phyloP scores from a whole-genome alignment of 2,797 vertebrate genomes.

The Rhinella marina region DNA sequence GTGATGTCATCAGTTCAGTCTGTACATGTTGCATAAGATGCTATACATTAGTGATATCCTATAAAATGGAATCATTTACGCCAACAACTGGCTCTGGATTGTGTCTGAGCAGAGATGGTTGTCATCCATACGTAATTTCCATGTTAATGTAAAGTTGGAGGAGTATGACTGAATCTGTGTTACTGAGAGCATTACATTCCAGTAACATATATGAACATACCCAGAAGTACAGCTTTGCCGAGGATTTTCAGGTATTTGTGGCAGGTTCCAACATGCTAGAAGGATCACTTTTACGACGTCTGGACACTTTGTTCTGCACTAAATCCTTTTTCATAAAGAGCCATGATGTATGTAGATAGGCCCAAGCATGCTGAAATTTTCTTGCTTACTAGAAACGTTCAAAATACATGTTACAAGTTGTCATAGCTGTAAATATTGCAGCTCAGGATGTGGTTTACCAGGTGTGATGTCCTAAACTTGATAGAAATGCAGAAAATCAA shows the following conservation, averaged over 20 bases:
- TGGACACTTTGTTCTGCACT: constrained; percentile 34
- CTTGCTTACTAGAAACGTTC: constrained; percentile 26
- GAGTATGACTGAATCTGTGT: not conserved
- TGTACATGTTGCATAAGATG: too few relatives aligned
- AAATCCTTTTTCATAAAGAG: constrained; percentile 9
- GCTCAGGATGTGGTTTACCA: constrained; percentile 41
- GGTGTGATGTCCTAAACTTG: not conserved
- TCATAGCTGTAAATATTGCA: constrained; percentile 12
- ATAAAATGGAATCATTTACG: not conserved
- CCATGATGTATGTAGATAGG: constrained; percentile 19
- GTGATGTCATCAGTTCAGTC: not conserved
- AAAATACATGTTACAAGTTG: constrained; percentile 42
- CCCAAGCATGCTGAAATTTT: constrained; percentile 5
- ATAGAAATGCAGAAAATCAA: constrained; percentile 5
- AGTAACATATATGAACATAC: not conserved
- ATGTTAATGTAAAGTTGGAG: not conserved
- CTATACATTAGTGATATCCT: not conserved
- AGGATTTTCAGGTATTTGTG: constrained; percentile 26
- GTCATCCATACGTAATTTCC: not conserved
- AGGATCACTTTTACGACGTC: not conserved
- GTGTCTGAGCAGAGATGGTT: too few relatives aligned
- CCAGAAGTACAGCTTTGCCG: not conserved
- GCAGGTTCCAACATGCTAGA: constrained; percentile 19
- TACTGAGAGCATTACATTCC: not conserved
- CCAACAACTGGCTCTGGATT: too few relatives aligned